These are phyloP conservation scores for Mobula birostris DNA, from an alignment of 2,113 vertebrate species.

Conservation along the genomic window DNA sequence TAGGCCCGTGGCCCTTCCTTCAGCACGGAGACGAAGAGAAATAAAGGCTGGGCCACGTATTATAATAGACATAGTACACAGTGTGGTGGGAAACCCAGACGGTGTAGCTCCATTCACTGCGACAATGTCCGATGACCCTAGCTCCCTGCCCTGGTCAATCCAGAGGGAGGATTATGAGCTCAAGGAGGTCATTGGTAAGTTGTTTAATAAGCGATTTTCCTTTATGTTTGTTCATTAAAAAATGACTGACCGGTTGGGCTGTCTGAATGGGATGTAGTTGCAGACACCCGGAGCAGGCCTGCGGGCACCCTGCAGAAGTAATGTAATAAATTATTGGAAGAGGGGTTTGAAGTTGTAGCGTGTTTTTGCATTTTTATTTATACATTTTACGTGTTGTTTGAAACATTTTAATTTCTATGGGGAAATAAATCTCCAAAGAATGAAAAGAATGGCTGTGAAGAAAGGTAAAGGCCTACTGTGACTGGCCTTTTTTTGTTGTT, in stretches of 20 bases:
- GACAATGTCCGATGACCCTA: constrained; percentile 87
- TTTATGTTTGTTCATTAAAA: not conserved
- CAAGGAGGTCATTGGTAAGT: constrained; percentile 92
- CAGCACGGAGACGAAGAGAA: constrained; percentile 13
- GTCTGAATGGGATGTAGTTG: not conserved
- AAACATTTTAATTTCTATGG: not conserved
- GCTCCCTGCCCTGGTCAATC: constrained; percentile 87
- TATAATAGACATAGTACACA: not conserved
- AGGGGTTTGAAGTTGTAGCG: not conserved
- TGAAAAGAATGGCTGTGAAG: not conserved
- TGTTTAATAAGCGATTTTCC: not conserved
- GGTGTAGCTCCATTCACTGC: constrained; percentile 40
- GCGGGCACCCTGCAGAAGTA: not conserved
- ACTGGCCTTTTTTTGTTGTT: not conserved
- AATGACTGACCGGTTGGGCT: not conserved
- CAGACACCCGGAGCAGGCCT: not conserved
- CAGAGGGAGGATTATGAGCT: constrained; percentile 92
- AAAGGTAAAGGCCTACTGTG: not conserved
- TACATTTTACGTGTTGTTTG: not conserved
- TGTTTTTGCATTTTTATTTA: not conserved
- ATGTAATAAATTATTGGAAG: not conserved
- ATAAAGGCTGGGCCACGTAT: constrained; percentile 40
- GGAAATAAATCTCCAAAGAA: not conserved
- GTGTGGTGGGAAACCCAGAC: constrained; percentile 35
- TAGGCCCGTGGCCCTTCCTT: not conserved